phyloP scores from a whole-genome alignment of 2,888 invertebrate species.

The Acrobasis repandana region DNA sequence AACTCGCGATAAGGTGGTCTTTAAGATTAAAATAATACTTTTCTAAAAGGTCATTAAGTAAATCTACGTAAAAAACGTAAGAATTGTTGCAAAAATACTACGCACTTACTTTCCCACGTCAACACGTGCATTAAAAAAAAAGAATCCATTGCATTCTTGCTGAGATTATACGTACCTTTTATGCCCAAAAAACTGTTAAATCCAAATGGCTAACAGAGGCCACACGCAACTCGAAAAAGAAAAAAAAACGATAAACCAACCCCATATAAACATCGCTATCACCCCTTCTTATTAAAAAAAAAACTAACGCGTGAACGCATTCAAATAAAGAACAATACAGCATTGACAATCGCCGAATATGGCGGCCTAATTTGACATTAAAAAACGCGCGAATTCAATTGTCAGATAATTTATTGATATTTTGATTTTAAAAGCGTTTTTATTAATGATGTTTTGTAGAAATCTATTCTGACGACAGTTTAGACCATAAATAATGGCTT shows the following conservation, averaged over 20 bases:
- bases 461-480: slow-evolving; percentile 53
- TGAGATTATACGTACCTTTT: slow-evolving; percentile 45
- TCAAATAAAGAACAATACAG: slow-evolving; percentile 57
- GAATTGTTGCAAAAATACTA: slow-evolving; percentile 1
- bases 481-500: slow-evolving; percentile 67
- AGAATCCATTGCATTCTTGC: slow-evolving; percentile 26
- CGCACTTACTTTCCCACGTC: slow-evolving; percentile 36
- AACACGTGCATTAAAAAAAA: slow-evolving; percentile 41
- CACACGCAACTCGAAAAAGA: slow-evolving; percentile 44
- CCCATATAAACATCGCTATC: slow-evolving; percentile 48
- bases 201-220: slow-evolving; percentile 52
- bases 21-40: background rate
- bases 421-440: slow-evolving; percentile 62
- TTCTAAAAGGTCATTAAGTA: background rate
- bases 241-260: slow-evolving; percentile 26
- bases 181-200: slow-evolving; percentile 44
- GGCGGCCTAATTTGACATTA: slow-evolving; percentile 79
- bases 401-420: slow-evolving; percentile 78
- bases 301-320: slow-evolving; percentile 66
- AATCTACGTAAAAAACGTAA: background rate
- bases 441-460: slow-evolving; percentile 71
- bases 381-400: slow-evolving; percentile 78
- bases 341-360: slow-evolving; percentile 65
- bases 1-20: background rate
- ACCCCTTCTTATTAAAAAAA: slow-evolving; percentile 66